Evolutionary conservation across 2,888 invertebrate species (phyloP), one percentile per base, ranked within the genome.

Genomic region (Spisula subtruncata): DNA sequence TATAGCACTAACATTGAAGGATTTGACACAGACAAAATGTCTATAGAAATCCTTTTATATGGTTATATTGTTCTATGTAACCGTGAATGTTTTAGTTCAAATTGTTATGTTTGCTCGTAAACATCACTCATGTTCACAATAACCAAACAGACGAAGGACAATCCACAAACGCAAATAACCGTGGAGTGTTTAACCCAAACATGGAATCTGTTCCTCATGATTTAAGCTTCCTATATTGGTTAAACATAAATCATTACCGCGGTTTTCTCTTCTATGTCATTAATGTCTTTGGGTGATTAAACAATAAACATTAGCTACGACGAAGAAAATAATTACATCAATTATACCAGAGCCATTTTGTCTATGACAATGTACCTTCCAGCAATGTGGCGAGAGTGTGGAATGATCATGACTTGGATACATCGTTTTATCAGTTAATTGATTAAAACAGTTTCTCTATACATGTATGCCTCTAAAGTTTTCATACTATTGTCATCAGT

Each of bases 321-420:
- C 12, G 75, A 75, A 35, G 35, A 75, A 71, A 75, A 75, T 75
- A 32, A 75, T 75, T 75, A 75, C 35, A 75, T 75, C 75, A 75
- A 75, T 75, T 75, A 75, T 16, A 18, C 12, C 14, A 75, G 18
- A 16, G n/a, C 32, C 35, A 18, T 75, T 75, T 35, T 32, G 71
- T 32, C 16, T 29, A 32, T 6, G 71, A 1, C 29, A 71, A 1
- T 32, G 14, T 35, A 35, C 16, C 75, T 29, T 32, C 14, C 35
- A 75, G 35, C 75, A 66, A 12, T n/a, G n/a, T n/a, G n/a, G n/a
- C n/a, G n/a, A n/a, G n/a, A n/a, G n/a, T n/a, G n/a, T n/a, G n/a
- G n/a, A n/a, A n/a, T n/a, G n/a, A n/a, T n/a, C n/a, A 66, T 25
- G 60, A 25, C 10, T 66, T 25, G n/a, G n/a, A n/a, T n/a, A n/a